Evolutionary conservation across 92 coral and sea anemone genomes (phyloP), one percentile per base, ranked within the genome.

Genomic region (Siderastrea radians): DNA sequence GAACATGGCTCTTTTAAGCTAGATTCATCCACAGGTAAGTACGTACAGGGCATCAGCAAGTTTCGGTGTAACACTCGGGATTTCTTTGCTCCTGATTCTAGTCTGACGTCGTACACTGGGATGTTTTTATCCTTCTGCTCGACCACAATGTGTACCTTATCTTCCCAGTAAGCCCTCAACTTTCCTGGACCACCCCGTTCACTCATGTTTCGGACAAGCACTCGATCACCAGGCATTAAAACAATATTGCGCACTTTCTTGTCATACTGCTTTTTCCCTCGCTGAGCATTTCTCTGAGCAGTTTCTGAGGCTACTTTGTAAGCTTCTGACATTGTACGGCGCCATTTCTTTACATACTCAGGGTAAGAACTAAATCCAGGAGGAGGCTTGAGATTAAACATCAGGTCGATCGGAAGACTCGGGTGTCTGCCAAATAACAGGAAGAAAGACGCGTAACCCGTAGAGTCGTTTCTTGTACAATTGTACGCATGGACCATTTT

Each of bases 401-500:
- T 86, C 55, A 93, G 54, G 68, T 93, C 93, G 14, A 93, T 69
- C 44, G 91, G 93, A 13, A 93, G 85, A 72, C 91, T 81, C 17
- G 91, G 95, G 13, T 58, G 50, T 60, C 93, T 75, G 19, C 95
- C 90, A 86, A 85, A 92, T 55, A 89, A 62, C 54, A 92, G 67
- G 83, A 58, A 92, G 65, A 88, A 88, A 19, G 93, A 87, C 7
- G 95, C 76, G 66, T 68, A 92, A 2, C 95, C 93, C 6, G 95
- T 92, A 8, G 95, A 75, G 68, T 89, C 93, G 67, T 92, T 80
- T 7, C 80, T 86, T 9, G 90, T 89, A 73, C 87, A 89, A 19
- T 92, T 92, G 43, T 92, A 80, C 10, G 95, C 91, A 81, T 92
- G 92, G 48, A 92, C 93, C 45, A 92, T 75, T 72, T 92, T 92